These are phyloP conservation scores for Furcula furcula DNA, from an alignment of 2,888 invertebrate genomes.

Conservation along the genomic window DNA sequence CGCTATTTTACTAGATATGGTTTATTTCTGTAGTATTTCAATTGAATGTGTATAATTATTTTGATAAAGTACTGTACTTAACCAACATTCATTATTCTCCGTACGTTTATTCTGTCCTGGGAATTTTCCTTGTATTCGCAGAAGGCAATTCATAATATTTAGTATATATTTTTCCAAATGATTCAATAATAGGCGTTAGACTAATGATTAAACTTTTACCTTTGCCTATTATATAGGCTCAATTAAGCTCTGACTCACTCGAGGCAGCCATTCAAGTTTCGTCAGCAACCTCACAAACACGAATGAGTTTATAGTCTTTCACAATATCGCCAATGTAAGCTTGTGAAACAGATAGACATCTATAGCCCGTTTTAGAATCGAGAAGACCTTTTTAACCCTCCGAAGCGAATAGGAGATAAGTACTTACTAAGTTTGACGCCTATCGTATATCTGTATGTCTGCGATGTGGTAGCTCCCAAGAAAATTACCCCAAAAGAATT, in stretches of 20 bases:
- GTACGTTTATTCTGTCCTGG: conserved; percentile 9
- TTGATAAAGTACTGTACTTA: conserved; percentile 14
- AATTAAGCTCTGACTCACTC: background rate
- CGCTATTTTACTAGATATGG: conserved; percentile 3
- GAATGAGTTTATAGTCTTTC: too few species aligned
- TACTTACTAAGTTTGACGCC: too few species aligned
- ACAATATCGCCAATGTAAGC: too few species aligned
- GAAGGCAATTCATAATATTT: background rate
- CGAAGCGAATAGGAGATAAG: too few species aligned
- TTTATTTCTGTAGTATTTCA: conserved; percentile 5
- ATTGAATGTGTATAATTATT: conserved; percentile 6
- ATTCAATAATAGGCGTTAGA: background rate
- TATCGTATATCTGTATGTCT: too few species aligned
- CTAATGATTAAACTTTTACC: background rate
- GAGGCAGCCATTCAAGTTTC: background rate
- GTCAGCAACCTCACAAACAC: background rate
- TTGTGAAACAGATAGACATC: too few species aligned
- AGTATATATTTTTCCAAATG: background rate
- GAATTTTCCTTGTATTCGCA: conserved; percentile 11
- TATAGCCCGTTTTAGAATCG: too few species aligned
- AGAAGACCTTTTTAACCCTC: too few species aligned
- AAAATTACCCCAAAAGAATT: too few species aligned
- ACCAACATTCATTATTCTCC: conserved; percentile 10
- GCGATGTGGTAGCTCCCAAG: too few species aligned
- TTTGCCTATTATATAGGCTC: background rate